phyloP scores from a whole-genome alignment of 2,113 vertebrate genomes.

The Cyrtonyx montezumae region DNA sequence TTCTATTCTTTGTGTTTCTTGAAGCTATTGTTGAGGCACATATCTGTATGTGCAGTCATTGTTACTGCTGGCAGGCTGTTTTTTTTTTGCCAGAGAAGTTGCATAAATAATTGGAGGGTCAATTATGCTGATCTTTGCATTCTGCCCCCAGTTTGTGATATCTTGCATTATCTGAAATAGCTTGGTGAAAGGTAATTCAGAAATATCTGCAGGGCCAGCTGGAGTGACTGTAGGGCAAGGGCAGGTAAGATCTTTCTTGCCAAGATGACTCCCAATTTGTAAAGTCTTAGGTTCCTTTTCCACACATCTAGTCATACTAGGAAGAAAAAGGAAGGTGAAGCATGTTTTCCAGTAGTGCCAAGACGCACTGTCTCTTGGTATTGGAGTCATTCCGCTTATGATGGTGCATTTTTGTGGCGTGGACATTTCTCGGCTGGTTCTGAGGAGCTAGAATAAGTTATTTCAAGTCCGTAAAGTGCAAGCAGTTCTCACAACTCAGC shows the following conservation, averaged over 20 bases:
- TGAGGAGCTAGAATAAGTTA: neutral
- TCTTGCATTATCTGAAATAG: neutral
- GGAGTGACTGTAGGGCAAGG: neutral
- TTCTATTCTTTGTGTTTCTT: neutral
- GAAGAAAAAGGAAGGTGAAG: neutral
- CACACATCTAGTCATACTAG: neutral
- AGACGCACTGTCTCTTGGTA: neutral
- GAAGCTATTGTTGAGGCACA: neutral
- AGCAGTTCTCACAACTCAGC: neutral
- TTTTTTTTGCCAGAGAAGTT: neutral
- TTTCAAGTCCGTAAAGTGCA: neutral
- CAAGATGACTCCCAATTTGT: neutral
- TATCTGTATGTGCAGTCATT: neutral
- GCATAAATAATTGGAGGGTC: neutral
- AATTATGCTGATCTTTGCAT: neutral
- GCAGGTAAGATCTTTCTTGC: neutral
- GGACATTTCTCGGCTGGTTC: slow-evolving; percentile 6
- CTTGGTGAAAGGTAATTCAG: neutral
- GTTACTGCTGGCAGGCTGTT: neutral
- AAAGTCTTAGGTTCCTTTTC: neutral
- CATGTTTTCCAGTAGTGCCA: neutral
- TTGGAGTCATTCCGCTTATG: neutral
- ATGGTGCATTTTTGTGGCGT: slow-evolving; percentile 17
- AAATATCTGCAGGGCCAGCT: neutral
- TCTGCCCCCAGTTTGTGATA: neutral